Conservation (phyloP, 2,113 vertebrate genomes). For the Crotophaga sulcirostris region DNA sequence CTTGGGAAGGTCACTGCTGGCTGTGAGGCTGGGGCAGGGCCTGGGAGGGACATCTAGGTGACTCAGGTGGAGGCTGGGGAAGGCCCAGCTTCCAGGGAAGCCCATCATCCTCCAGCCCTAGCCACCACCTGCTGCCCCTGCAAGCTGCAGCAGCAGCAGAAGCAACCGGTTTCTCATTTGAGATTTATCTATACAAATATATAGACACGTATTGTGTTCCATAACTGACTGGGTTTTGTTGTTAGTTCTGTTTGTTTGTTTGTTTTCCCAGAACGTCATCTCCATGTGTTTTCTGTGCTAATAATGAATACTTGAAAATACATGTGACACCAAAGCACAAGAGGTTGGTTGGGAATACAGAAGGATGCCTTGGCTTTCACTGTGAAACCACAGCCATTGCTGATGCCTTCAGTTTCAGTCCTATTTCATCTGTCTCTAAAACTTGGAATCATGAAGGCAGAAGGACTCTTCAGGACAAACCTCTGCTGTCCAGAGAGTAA, state of each 20-base stretch:
- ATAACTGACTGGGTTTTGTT: not conserved
- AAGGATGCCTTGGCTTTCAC: not conserved
- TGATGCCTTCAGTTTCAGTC: not conserved
- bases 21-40: not conserved
- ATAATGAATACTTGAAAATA: not conserved
- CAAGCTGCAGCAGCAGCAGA: not conserved
- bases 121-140: not conserved
- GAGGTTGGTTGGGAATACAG: not conserved
- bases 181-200: not conserved
- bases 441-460: not conserved
- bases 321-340: not conserved
- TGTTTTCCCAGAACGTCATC: not conserved
- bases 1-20: not conserved
- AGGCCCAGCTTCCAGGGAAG: not conserved
- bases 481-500: not conserved
- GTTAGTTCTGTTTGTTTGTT: not conserved
- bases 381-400: not conserved
- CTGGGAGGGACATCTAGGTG: fast-evolving
- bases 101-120: not conserved
- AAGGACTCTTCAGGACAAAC: not conserved
- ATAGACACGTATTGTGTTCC: not conserved
- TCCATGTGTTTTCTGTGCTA: not conserved
- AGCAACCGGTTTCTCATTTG: not conserved
- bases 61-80: fast-evolving
- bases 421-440: not conserved